Conservation (phyloP, 2,797 vertebrate genomes). For the Artibeus lituratus region DNA sequence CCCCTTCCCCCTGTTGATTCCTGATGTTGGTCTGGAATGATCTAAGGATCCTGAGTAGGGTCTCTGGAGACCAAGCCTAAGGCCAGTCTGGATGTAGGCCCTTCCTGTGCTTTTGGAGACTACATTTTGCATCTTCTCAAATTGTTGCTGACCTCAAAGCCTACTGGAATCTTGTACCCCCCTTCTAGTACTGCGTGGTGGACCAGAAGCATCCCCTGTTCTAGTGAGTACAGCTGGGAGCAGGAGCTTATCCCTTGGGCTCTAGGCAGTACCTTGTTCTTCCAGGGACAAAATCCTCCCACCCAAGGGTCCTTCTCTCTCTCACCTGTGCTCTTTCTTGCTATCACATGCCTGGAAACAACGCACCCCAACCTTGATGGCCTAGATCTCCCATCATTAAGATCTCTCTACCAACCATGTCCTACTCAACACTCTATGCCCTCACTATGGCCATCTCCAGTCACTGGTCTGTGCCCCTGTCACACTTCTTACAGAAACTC, state of each 20-base stretch:
- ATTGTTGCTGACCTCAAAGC: rapidly evolving
- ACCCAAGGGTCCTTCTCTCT: neutral
- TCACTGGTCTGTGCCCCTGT: neutral
- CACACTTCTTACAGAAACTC: neutral
- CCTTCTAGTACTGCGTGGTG: rapidly evolving
- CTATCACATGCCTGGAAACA: neutral
- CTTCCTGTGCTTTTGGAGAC: neutral
- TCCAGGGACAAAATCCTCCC: neutral
- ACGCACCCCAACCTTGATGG: rapidly evolving
- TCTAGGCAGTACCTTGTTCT: neutral
- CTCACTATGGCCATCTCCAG: rapidly evolving
- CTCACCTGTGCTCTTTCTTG: neutral
- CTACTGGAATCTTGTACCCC: rapidly evolving
- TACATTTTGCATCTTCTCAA: neutral
- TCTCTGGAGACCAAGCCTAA: neutral
- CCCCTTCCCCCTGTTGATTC: rapidly evolving
- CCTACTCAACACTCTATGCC: neutral
- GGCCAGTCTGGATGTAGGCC: too few relatives aligned
- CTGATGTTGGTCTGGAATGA: neutral
- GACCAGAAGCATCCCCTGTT: rapidly evolving
- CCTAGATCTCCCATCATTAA: too few relatives aligned
- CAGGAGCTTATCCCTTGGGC: too few relatives aligned
- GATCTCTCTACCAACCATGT: neutral
- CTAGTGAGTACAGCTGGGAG: rapidly evolving
- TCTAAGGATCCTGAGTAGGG: neutral